Conservation (phyloP, 1,140 invertebrate genomes). For the Mactra quadrangularis region DNA sequence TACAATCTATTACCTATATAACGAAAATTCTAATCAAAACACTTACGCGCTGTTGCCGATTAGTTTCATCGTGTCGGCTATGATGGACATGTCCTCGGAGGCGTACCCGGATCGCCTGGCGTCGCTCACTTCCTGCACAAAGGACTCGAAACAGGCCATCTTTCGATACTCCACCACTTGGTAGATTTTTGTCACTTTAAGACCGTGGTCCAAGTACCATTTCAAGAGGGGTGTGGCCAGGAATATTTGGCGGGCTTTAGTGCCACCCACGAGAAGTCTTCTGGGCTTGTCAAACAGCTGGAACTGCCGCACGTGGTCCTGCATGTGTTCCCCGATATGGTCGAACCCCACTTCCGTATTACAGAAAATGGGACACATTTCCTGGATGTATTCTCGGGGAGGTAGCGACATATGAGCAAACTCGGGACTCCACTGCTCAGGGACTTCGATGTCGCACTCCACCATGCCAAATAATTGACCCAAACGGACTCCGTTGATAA, state of each 20-base stretch:
- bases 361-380: conserved; percentile 42
- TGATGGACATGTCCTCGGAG: neutral
- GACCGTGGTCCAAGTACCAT: conserved; percentile 62
- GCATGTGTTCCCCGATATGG: conserved; percentile 57
- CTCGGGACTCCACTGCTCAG: conserved; percentile 31
- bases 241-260: conserved; percentile 44
- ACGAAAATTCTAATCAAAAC: too few species aligned
- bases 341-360: conserved; percentile 42
- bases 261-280: conserved; percentile 40
- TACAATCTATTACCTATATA: too few species aligned
- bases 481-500: neutral
- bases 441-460: conserved; percentile 57
- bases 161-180: conserved; percentile 9
- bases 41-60: conserved; percentile 29
- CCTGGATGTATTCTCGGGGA: conserved; percentile 19
- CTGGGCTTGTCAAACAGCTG: conserved; percentile 22
- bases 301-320: conserved; percentile 10
- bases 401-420: conserved; percentile 19
- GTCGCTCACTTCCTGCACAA: conserved; percentile 24
- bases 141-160: conserved; percentile 24
- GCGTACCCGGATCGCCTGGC: conserved; percentile 10
- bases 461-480: conserved; percentile 54
- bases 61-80: conserved; percentile 22
- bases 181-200: conserved; percentile 37
- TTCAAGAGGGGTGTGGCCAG: conserved; percentile 54